Base-by-base conservation (phyloP, 1,140 invertebrate species). In the silkworm (Bombyx mori) region DNA sequence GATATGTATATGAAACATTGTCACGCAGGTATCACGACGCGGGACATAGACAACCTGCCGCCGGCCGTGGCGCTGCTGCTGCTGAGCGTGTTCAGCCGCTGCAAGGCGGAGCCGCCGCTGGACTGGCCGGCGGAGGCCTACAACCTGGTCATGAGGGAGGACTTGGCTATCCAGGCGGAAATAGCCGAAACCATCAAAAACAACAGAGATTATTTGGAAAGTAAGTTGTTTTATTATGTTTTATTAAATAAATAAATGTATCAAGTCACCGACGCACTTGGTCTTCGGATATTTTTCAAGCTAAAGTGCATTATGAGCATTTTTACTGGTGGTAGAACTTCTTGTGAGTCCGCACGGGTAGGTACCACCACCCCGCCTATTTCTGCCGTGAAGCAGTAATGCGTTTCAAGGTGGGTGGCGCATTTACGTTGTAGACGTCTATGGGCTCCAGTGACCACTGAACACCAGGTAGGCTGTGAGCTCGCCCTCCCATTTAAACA, bases 121-220 rank as follows among this genome's bases (percentile, higher is more conserved):
- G 92, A 93, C 78, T 97, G 95, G 94, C 91, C 92, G 3, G 84
- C 89, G 51, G 88, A 91, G 51, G 92, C 93, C 1, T 98, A 96
- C 75, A 90, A 91, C 47, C 87, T 98, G 3, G 91, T 97, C n/a
- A 92, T 94, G 88, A 88, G 95, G 8, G 91, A 94, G 52, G 95
- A 97, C 84, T 84, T 96, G 60, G 92, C 93, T 0, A 83, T 89
- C 52, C 87, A 92, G 78, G 81, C 91, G 42, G 78, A 88, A 61
- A 67, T 77, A 12, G 67, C 71, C 0, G 62, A 70, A 3, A 71
- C 63, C 9, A 67, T 75, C 47, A 68, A 62, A 1, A 65, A 65
- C 26, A 71, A 66, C 1, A 59, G 68, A 7, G 74, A 82, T 47
- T 81, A 85, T 62, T 69, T 81, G 74, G 81, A 85, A 44, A 68